phyloP scores from a whole-genome alignment of 1,140 invertebrate genomes.

The Mya arenaria region DNA sequence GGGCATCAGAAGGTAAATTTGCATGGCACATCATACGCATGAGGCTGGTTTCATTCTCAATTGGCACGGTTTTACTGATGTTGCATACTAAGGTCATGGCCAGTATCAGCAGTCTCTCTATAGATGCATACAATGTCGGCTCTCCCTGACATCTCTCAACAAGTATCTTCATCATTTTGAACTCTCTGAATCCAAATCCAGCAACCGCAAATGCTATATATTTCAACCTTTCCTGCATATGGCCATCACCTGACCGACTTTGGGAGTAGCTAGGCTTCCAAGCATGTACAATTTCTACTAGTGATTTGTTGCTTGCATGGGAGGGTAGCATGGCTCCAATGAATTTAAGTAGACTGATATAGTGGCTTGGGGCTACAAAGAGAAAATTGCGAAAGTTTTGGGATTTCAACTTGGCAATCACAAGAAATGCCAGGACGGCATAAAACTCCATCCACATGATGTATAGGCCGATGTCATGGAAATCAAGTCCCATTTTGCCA shows the following conservation, averaged over 20 bases:
- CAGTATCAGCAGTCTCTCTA: conserved; percentile 65
- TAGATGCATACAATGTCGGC: conserved; percentile 23
- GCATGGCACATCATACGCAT: conserved; percentile 54
- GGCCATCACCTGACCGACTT: conserved; percentile 27
- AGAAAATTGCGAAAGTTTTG: conserved; percentile 30
- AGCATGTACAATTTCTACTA: no score
- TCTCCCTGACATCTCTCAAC: conserved; percentile 2
- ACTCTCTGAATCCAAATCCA: neutral
- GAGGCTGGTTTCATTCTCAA: conserved; percentile 53
- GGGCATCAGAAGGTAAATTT: conserved; percentile 22
- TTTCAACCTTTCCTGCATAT: conserved; percentile 44
- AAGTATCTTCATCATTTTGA: conserved; percentile 42
- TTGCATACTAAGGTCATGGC: conserved; percentile 64
- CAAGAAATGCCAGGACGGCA: conserved; percentile 55
- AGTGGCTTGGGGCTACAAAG: conserved; percentile 61
- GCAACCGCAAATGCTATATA: conserved; percentile 18
- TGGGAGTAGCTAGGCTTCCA: no score
- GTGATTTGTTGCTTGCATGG: no score
- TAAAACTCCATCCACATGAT: conserved; percentile 70
- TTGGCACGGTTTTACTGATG: conserved; percentile 52
- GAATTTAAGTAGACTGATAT: conserved; percentile 55
- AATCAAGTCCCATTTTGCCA: conserved; percentile 25
- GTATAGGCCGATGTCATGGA: conserved; percentile 59
- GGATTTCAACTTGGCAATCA: conserved; percentile 58
- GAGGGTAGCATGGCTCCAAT: no score